Base-by-base conservation (phyloP, 2,888 invertebrate genomes). In the Pedicia rivosa region DNA sequence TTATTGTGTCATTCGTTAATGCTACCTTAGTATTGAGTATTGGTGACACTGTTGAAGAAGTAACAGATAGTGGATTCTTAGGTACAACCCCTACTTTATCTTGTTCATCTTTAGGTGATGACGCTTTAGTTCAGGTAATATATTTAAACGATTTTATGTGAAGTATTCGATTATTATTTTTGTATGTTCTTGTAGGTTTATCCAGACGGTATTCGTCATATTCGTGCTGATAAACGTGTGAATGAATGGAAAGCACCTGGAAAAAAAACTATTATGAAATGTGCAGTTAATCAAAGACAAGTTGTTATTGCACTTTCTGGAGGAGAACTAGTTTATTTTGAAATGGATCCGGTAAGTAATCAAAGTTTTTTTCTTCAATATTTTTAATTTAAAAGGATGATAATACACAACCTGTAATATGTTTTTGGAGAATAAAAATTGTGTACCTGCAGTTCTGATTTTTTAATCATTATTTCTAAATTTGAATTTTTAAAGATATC, bases 31-130 rank as follows among this genome's bases (percentile, higher is more conserved):
- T 98, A 45, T 72, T 99, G 52, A 94, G 94, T 50, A 98, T 99
- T 57, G 98, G 98, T 48, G 98, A 98, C 64, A 98, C 97, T 10
- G 98, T 99, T n/a, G 98, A 99, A 64, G 98, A 99, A 78, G 98
- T 98, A 16, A 94, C 97, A 0, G 98, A 99, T 63, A 97, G 97
- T 43, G 98, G 98, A 30, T 98, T 99, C 62, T 68, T 98, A 51
- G 97, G 97, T 41, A 98, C 97, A 0, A 97, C 97, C 1, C 95
- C 97, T 0, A 99, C 98, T 0, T 67, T 99, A n/a, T 87, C 91
- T 44, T 98, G 98, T 63, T 91, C 94, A 8, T 88, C 95, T 24
- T 72, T 99, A 19, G 97, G 97, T 38, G 95, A 90, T 53, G 97
- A 99, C 64, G 94, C 97, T 2, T 66, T 98, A 16, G 92, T 98